Evolutionary conservation across 2,113 vertebrate species (phyloP), one percentile per base, ranked within the genome.

Genomic region (Hemiprocne comata): DNA sequence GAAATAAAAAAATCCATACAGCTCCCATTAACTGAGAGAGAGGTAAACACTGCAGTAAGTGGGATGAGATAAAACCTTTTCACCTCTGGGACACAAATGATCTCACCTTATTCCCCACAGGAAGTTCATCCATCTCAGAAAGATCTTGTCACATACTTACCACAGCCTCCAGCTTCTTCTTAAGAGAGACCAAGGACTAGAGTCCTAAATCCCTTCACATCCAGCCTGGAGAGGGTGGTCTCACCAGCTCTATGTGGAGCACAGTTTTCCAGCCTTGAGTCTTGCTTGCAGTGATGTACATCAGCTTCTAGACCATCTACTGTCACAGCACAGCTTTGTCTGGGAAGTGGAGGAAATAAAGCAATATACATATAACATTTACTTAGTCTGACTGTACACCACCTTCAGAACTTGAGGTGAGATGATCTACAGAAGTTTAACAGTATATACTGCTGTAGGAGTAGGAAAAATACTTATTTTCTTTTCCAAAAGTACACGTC

Each of bases 1-100:
- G 72, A 79, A 88, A 92, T 94, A 73, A 91, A 88, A 53, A 95
- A 94, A 84, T 86, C 93, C 89, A 89, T 86, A 36, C 48, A 25
- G 70, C 31, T 79, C 85, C 71, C 69, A 87, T 93, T 96, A 97
- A 92, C 65, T 2, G 0, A 50, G 77, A 62, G 55, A 17, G 54
- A 85, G 48, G 82, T 58, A 76, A 94, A 82, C 34, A 36, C 20
- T 53, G 70, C 76, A 13, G 38, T 51, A 79, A 54, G 48, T 58
- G 76, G 65, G 89, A 24, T 60, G 58, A 57, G 85, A 93, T 78
- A 87, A 90, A 95, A 92, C 89, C 87, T 90, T 78, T 83, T 88
- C 92, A 82, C 91, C 79, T 95, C 89, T 89, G 77, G 57, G 87
- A 96, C 88, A 67, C 82, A 93, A 96, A 93, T 82, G 67, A 25